Base-by-base conservation (phyloP, 2,113 vertebrate genomes). In the Sphaerodactylus townsendi region DNA sequence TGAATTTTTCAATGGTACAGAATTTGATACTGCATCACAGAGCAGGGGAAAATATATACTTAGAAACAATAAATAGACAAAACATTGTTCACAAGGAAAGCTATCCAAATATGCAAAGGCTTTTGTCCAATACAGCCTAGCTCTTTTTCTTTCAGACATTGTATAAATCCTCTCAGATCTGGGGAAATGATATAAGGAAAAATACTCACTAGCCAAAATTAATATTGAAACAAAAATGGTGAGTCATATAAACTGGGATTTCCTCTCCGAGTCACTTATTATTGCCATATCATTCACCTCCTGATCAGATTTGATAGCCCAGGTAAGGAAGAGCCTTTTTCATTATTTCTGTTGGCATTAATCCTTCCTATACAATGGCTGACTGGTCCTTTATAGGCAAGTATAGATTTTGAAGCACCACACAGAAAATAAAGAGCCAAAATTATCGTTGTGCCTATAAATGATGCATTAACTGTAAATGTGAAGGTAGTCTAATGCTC, bases 201-300 rank as follows among this genome's bases (percentile, higher is more conserved):
- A 94, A 90, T 0, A 74, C 84, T 90, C 69, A 87, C 68, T 93
- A 95, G 96, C 97, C 96, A 97, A 97, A 93, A 94, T 89, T 97
- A 98, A 97, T 97, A 97, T 98, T 97, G 96, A 95, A 90, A 95
- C 93, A 95, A 96, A 82, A 96, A 94, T 87, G 85, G 93, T 96
- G 95, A 97, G 95, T 97, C 96, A 95, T 82, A 95, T 85, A 92
- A 95, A 92, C 90, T 93, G 89, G 90, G 95, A 93, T 96, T 97
- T 95, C 96, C 95, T 96, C 87, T 92, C 79, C 81, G 75, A 86
- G 90, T 91, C 76, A 83, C 92, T 93, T 82, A 65, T 4, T 92
- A 79, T 83, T 92, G 72, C 90, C 78, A 41, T 92, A 92, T 94
- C 88, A 79, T 81, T 86, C 66, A 78, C 53, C 53, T 86, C 91